Conservation (phyloP, 1,140 invertebrate species). For the Diabrotica virgifera region DNA sequence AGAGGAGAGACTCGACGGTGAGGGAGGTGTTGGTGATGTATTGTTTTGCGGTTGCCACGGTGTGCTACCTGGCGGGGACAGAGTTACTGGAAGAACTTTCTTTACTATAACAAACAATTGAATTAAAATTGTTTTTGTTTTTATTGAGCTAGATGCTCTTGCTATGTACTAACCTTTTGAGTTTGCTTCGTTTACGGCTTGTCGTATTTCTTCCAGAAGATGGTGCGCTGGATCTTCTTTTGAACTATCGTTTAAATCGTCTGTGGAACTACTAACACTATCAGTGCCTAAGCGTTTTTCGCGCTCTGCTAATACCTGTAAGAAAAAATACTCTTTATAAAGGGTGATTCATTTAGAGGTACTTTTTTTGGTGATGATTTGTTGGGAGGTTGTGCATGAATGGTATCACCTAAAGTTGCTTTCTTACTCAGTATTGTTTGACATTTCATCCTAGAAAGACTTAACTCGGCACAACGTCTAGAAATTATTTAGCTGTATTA, state of each 20-base stretch:
- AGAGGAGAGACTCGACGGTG: conserved; percentile 63
- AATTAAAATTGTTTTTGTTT: not conserved
- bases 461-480: too few relatives aligned
- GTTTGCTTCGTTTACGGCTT: conserved; percentile 80
- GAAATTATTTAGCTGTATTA: too few relatives aligned
- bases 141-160: conserved; percentile 4
- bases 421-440: too few relatives aligned
- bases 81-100: conserved; percentile 58
- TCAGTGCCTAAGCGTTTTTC: conserved; percentile 53
- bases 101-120: conserved; percentile 51
- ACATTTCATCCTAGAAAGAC: too few relatives aligned
- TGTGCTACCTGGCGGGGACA: conserved; percentile 56
- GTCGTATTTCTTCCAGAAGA: conserved; percentile 76
- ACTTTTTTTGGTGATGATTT: too few relatives aligned
- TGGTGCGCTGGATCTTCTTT: conserved; percentile 65
- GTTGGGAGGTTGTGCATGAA: too few relatives aligned
- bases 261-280: conserved; percentile 61
- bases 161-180: conserved; percentile 64
- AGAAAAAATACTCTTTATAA: not conserved
- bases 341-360: too few relatives aligned
- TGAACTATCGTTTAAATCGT: conserved; percentile 60
- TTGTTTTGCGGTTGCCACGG: conserved; percentile 54
- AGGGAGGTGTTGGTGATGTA: conserved; percentile 53
- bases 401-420: too few relatives aligned
- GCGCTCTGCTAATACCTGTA: conserved; percentile 45